Evolutionary conservation across 2,888 invertebrate species (phyloP).

Genomic region (Tachina fera): DNA sequence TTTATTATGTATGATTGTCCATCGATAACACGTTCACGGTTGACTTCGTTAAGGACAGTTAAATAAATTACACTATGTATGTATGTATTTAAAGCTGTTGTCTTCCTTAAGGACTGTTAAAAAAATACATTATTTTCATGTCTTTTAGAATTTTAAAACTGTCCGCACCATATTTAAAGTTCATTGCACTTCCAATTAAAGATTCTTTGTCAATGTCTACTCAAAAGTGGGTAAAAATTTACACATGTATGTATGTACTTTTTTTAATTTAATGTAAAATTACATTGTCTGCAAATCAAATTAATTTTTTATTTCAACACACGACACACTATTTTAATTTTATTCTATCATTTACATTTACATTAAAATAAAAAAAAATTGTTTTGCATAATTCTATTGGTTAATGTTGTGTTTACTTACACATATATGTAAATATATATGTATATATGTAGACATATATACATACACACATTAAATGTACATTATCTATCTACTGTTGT

Average conservation of each 20-base stretch:
- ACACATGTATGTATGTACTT: neutral
- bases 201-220: conserved; percentile 52
- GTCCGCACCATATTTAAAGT: conserved; percentile 7
- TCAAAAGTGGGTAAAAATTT: neutral
- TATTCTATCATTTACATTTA: conserved; percentile 5
- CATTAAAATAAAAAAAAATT: neutral
- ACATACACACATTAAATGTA: too few relatives aligned
- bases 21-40: too few relatives aligned
- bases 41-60: too few relatives aligned
- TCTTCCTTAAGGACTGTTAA: too few relatives aligned
- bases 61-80: too few relatives aligned
- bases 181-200: conserved; percentile 41
- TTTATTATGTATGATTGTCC: too few relatives aligned
- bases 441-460: too few relatives aligned
- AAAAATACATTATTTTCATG: neutral
- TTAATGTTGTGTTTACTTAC: too few relatives aligned
- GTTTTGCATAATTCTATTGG: neutral
- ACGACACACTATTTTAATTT: conserved; percentile 26
- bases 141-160: neutral
- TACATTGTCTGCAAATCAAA: neutral
- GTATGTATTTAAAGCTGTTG: too few relatives aligned
- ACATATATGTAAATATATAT: too few relatives aligned
- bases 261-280: neutral
- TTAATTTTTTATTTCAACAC: conserved; percentile 34
- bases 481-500: too few relatives aligned